Conservation (phyloP, 2,888 invertebrate species). For the Ophioninae sp. region DNA sequence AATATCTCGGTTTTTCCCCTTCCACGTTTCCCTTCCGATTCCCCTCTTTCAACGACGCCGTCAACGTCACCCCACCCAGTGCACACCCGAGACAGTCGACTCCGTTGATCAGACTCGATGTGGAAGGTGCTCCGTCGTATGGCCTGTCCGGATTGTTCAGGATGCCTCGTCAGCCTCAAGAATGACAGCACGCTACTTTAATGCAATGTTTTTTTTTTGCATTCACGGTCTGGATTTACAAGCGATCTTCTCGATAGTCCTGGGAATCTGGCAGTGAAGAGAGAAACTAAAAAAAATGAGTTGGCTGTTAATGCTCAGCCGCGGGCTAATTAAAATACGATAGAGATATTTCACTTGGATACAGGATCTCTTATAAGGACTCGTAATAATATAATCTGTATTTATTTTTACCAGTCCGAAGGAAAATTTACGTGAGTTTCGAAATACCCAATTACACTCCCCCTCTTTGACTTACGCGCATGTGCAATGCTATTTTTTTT, state of each 20-base stretch:
- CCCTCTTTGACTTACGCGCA: background rate
- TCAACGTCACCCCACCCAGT: conserved; percentile 55
- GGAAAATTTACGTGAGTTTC: conserved; percentile 23
- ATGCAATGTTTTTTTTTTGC: conserved; percentile 37
- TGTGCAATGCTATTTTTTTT: conserved; percentile 25
- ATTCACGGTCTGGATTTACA: background rate
- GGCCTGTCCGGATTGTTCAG: conserved; percentile 17
- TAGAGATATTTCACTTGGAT: conserved; percentile 49
- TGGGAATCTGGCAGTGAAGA: conserved; percentile 16
- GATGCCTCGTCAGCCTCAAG: background rate
- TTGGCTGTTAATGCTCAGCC: conserved; percentile 15
- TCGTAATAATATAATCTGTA: conserved; percentile 46
- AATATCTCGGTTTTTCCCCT: conserved; percentile 66
- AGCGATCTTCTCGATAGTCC: conserved; percentile 8
- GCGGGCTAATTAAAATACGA: conserved; percentile 52
- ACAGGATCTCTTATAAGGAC: conserved; percentile 16
- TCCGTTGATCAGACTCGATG: conserved; percentile 43
- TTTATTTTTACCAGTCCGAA: conserved; percentile 32
- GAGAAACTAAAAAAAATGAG: background rate
- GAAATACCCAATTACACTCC: conserved; percentile 39
- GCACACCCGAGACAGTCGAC: conserved; percentile 29
- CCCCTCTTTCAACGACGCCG: conserved; percentile 28
- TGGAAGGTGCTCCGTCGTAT: conserved; percentile 50
- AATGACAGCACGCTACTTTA: conserved; percentile 43
- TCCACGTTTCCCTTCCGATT: conserved; percentile 41